phyloP scores from a whole-genome alignment of 2,113 vertebrate species.

The Rostratula benghalensis region DNA sequence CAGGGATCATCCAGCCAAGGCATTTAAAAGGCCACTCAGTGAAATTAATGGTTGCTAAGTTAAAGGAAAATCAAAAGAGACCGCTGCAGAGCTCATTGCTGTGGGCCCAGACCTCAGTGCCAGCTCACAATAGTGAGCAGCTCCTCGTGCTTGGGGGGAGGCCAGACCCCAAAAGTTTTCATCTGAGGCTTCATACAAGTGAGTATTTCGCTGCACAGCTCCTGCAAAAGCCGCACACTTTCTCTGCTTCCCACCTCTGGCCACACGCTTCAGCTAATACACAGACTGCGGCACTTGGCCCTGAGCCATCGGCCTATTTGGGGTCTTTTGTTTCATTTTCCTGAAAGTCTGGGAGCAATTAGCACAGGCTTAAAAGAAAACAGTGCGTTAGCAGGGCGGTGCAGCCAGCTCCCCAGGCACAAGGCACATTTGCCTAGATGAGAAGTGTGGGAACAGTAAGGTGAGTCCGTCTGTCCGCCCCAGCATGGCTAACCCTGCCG shows the following conservation, averaged over 20 bases:
- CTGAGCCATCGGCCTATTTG: neutral
- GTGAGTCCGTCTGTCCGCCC: neutral
- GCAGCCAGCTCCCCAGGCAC: conserved; percentile 18
- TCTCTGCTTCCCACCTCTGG: neutral
- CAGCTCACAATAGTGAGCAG: neutral
- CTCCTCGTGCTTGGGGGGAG: neutral
- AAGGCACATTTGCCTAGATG: conserved; percentile 43
- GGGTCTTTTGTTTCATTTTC: conserved; percentile 9
- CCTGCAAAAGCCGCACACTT: neutral
- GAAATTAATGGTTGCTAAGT: conserved; percentile 6
- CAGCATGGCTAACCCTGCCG: rapidly evolving
- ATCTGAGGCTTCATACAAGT: neutral
- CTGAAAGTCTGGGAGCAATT: conserved; percentile 44
- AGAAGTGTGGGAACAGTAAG: neutral
- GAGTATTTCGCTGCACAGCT: neutral
- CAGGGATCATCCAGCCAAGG: neutral
- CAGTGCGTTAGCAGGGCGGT: neutral
- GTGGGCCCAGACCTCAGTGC: neutral
- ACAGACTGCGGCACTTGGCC: neutral
- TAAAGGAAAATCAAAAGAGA: neutral
- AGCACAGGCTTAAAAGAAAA: neutral
- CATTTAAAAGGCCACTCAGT: conserved; percentile 30
- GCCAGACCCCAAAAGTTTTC: neutral
- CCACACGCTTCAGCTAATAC: rapidly evolving
- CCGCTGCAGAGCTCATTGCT: neutral